Percentiles rank a stretch among this genome's conserved stretches.
Conservation (phyloP, 2,113 vertebrate genomes). For the Platysteira castanea region DNA sequence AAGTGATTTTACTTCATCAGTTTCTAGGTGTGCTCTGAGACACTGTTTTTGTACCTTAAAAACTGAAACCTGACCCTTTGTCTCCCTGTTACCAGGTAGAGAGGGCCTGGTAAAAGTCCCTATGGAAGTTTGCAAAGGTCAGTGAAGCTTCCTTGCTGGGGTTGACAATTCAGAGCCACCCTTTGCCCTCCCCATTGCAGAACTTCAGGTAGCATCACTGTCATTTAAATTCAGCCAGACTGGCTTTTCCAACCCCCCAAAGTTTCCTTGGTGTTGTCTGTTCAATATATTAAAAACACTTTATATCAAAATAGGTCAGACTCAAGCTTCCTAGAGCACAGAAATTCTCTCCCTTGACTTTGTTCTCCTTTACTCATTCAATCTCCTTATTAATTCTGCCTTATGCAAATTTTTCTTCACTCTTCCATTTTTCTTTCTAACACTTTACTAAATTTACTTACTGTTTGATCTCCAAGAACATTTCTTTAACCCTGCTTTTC, state of each 20-base stretch:
- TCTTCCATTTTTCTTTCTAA: neutral
- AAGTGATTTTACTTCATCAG: neutral
- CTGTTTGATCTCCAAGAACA: neutral
- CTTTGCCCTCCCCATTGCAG: neutral
- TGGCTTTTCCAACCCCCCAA: neutral
- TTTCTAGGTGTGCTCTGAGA: neutral
- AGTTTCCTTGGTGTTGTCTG: neutral
- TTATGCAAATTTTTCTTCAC: neutral
- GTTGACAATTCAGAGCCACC: neutral
- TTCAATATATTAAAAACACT: neutral
- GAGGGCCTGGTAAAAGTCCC: neutral
- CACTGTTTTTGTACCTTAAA: neutral
- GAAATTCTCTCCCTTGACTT: neutral
- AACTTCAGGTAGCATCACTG: neutral
- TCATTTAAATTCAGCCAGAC: neutral
- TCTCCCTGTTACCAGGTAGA: neutral
- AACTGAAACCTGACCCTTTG: neutral
- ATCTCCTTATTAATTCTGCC: neutral
- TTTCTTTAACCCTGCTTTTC: neutral
- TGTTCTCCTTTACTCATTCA: neutral
- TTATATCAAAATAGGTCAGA: neutral
- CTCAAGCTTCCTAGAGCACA: neutral
- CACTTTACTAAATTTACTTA: neutral
- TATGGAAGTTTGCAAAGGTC: neutral
- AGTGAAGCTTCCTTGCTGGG: neutral